phyloP scores from a whole-genome alignment of 1,140 invertebrate genomes.

The Zophobas atratus region DNA sequence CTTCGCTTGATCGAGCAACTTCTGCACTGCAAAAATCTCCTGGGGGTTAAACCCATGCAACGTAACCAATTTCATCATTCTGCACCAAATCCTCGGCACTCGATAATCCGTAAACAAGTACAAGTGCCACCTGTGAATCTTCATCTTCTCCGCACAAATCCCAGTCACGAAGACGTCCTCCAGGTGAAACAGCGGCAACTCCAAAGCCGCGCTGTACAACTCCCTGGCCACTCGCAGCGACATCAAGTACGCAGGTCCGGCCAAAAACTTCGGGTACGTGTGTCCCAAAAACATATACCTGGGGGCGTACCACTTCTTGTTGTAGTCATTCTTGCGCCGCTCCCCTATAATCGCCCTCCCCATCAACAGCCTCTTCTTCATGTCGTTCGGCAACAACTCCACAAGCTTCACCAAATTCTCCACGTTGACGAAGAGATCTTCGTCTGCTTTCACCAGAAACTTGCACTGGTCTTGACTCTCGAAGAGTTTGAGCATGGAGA shows the following conservation, averaged over 20 bases:
- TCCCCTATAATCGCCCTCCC: too few species aligned
- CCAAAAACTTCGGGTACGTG: constrained; percentile 4
- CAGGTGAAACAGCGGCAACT: constrained; percentile 3
- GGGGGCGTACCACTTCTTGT: constrained; percentile 1
- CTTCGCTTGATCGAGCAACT: too few species aligned
- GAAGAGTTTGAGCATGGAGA: constrained; percentile 89
- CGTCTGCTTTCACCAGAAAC: constrained; percentile 86
- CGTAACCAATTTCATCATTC: too few species aligned
- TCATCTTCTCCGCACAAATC: not conserved
- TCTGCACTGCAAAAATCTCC: too few species aligned
- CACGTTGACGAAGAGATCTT: constrained; percentile 87
- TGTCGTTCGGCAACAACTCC: too few species aligned
- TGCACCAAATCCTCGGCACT: too few species aligned
- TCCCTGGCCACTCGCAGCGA: not conserved
- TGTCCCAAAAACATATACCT: not conserved
- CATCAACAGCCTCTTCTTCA: too few species aligned
- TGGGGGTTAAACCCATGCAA: too few species aligned
- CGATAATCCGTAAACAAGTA: too few species aligned
- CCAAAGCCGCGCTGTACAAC: not conserved
- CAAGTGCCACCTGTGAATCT: not conserved
- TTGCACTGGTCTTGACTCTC: constrained; percentile 67
- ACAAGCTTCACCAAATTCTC: constrained; percentile 57
- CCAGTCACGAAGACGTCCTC: constrained; percentile 17
- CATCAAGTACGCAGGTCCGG: constrained; percentile 14
- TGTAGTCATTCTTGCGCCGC: not conserved